Evolutionary conservation across 2,888 invertebrate species (phyloP).

Genomic region (Crossocerus cetratus): DNA sequence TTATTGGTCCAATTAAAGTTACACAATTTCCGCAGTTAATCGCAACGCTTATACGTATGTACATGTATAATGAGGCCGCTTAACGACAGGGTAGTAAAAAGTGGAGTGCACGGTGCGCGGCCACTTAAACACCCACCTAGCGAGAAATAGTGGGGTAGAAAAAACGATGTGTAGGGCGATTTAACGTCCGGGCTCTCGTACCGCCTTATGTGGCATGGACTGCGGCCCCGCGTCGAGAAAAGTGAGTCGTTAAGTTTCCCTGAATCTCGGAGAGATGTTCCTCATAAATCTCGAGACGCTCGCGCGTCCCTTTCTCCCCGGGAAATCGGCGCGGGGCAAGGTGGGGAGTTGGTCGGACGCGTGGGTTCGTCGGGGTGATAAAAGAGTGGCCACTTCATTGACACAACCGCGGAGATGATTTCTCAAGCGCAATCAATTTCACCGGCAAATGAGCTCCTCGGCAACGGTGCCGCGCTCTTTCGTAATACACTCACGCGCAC

Average conservation of each 20-base stretch:
- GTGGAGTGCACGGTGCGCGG: too few species aligned
- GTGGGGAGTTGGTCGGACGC: conserved; percentile 16
- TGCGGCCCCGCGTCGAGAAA: too few species aligned
- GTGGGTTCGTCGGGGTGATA: conserved; percentile 47
- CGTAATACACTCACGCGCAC: conserved; percentile 25
- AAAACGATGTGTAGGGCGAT: too few species aligned
- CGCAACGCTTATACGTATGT: not conserved
- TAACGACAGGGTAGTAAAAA: too few species aligned
- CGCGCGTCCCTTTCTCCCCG: conserved; percentile 21
- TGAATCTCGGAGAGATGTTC: not conserved
- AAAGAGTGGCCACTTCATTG: conserved; percentile 46
- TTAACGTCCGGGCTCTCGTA: too few species aligned
- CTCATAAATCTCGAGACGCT: not conserved
- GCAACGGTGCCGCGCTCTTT: conserved; percentile 40
- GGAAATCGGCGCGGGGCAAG: conserved; percentile 16
- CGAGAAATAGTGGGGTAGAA: too few species aligned
- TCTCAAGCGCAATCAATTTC: conserved; percentile 53
- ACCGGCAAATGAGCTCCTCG: conserved; percentile 31
- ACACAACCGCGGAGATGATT: conserved; percentile 28
- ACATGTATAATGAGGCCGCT: conserved; percentile 14
- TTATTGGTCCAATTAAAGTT: conserved; percentile 17
- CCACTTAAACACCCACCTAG: too few species aligned
- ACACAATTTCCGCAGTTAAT: conserved; percentile 34
- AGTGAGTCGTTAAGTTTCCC: too few species aligned
- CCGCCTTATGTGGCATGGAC: too few species aligned